Evolutionary conservation across 53 echinoderm and acorn worm genomes (phyloP).

Genomic region (Actinopyga echinites): DNA sequence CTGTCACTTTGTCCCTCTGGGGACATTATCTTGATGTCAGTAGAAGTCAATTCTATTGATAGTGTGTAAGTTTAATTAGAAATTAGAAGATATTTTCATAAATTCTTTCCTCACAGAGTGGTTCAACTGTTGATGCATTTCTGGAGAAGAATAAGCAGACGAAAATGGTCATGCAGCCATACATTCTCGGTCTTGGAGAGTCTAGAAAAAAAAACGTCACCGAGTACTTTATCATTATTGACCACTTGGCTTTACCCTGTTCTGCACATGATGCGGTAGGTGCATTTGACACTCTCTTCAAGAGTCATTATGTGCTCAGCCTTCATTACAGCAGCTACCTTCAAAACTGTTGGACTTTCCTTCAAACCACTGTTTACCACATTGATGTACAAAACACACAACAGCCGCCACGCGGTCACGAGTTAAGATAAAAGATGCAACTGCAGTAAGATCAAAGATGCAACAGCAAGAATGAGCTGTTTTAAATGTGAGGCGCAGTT

Average conservation of each 20-base stretch:
- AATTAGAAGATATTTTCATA: neutral
- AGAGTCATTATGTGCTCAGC: conserved; percentile 59
- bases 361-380: conserved; percentile 47
- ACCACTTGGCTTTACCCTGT: conserved; percentile 56
- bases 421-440: conserved; percentile 39
- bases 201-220: conserved; percentile 35
- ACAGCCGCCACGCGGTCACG: conserved; percentile 42
- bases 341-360: conserved; percentile 57
- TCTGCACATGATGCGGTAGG: conserved; percentile 44
- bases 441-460: conserved; percentile 31
- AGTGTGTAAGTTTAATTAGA: neutral
- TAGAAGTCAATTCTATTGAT: neutral
- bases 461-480: conserved; percentile 3
- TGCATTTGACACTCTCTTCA: conserved; percentile 57
- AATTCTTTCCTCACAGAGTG: conserved; percentile 36
- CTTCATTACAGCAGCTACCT: conserved; percentile 41
- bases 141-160: conserved; percentile 29
- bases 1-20: no score
- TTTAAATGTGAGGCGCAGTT: neutral
- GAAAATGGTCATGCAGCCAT: conserved; percentile 44
- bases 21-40: no score
- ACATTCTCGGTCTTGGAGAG: conserved; percentile 49
- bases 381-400: conserved; percentile 51
- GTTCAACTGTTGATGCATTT: conserved; percentile 52
- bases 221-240: conserved; percentile 53